phyloP scores from a whole-genome alignment of 2,888 invertebrate species.

The Lepidocyrtinus sp. region DNA sequence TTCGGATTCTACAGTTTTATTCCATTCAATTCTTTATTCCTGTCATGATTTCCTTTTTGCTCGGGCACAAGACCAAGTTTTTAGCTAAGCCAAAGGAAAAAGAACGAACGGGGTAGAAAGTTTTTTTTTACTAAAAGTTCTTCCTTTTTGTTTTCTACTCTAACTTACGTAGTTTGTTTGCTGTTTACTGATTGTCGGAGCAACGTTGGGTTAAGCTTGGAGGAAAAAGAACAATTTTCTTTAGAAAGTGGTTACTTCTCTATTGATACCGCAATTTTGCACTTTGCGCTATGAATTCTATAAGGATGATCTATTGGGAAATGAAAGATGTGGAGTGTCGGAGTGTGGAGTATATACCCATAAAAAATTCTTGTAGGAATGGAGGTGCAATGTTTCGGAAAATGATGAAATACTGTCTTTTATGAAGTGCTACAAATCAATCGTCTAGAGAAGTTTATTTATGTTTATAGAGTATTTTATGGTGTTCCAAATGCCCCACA shows the following conservation, averaged over 20 bases:
- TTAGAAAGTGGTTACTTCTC: not conserved
- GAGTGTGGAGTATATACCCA: no score
- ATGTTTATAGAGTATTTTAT: no score
- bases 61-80: not conserved
- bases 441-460: no score
- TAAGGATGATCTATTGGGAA: no score
- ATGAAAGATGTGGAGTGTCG: not conserved
- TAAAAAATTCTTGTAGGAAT: constrained; percentile 7
- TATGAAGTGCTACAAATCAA: not conserved
- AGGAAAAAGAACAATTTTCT: not conserved
- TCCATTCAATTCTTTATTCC: not conserved
- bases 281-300: constrained; percentile 5
- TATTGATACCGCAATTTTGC: not conserved
- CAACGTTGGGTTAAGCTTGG: not conserved
- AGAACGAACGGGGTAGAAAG: not conserved
- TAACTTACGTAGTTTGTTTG: not conserved
- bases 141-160: constrained; percentile 2
- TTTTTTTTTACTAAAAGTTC: not conserved
- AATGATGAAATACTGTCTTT: not conserved
- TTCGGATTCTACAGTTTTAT: no score
- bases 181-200: constrained; percentile 1
- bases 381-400: not conserved
- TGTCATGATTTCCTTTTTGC: constrained; percentile 6
- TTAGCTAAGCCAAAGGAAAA: not conserved
- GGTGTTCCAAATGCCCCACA: no score